Percentiles rank a stretch among this genome's conserved stretches.
These are phyloP conservation scores for Rotaria sp. DNA, from an alignment of 2,888 invertebrate genomes.

Conservation along the genomic window DNA sequence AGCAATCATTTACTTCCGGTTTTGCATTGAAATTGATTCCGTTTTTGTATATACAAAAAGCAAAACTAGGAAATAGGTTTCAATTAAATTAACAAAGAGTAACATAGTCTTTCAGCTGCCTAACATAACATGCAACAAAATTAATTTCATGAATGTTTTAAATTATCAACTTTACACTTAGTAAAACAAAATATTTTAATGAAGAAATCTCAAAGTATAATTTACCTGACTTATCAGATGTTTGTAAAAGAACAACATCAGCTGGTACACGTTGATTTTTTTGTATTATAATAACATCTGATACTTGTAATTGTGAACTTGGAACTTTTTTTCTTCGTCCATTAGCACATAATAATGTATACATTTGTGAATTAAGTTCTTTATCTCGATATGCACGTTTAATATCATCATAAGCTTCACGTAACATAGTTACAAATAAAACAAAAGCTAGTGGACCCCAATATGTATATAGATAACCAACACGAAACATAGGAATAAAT, in stretches of 20 bases:
- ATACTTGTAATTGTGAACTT: slow-evolving; percentile 72
- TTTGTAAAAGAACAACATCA: slow-evolving; percentile 83
- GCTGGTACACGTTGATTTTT: slow-evolving; percentile 92
- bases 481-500: slow-evolving; percentile 88
- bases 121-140: not conserved
- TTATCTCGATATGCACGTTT: slow-evolving; percentile 82
- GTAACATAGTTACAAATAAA: slow-evolving; percentile 81
- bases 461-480: slow-evolving; percentile 95
- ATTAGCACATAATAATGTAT: slow-evolving; percentile 69
- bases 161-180: too few species aligned
- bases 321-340: slow-evolving; percentile 64
- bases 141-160: not conserved
- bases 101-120: too few species aligned
- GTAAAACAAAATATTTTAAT: not conserved
- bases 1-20: not conserved
- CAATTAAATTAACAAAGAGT: not conserved
- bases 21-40: not conserved
- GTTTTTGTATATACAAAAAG: not conserved
- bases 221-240: slow-evolving; percentile 52
- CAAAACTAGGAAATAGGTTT: not conserved
- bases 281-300: slow-evolving; percentile 74
- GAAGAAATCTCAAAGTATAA: too few species aligned
- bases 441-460: slow-evolving; percentile 98
- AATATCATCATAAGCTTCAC: slow-evolving; percentile 93
- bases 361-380: slow-evolving; percentile 89